Evolutionary conservation across 1,140 invertebrate species (phyloP).

Genomic region (Papilio xuthus): DNA sequence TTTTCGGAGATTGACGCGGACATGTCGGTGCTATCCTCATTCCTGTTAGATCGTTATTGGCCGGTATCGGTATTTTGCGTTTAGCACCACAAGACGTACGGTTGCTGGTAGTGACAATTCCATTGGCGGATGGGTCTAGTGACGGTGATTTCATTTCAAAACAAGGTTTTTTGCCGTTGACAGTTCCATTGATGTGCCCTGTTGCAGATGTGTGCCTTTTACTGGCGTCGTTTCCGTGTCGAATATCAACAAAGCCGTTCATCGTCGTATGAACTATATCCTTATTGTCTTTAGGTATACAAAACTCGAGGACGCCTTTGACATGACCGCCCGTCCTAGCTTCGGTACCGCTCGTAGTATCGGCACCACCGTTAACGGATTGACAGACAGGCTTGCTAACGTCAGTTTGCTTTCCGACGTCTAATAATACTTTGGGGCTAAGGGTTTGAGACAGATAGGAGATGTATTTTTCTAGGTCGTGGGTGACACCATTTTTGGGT

Average conservation of each 20-base stretch:
- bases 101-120: slow-evolving; percentile 48
- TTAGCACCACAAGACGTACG: slow-evolving; percentile 48
- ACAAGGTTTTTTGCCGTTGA: slow-evolving; percentile 61
- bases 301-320: slow-evolving; percentile 62
- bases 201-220: slow-evolving; percentile 56
- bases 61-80: slow-evolving; percentile 63
- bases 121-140: slow-evolving; percentile 74
- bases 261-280: slow-evolving; percentile 57
- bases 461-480: slow-evolving; percentile 78
- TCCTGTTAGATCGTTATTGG: slow-evolving; percentile 54
- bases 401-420: slow-evolving; percentile 68
- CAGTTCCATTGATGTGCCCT: slow-evolving; percentile 57
- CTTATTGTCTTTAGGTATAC: slow-evolving; percentile 60
- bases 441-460: slow-evolving; percentile 78
- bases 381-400: slow-evolving; percentile 46
- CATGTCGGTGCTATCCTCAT: slow-evolving; percentile 61
- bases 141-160: slow-evolving; percentile 52
- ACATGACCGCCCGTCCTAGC: slow-evolving; percentile 51
- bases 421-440: slow-evolving; percentile 75
- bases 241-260: slow-evolving; percentile 71
- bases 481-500: slow-evolving; percentile 72
- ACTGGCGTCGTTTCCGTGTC: slow-evolving; percentile 53
- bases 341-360: slow-evolving; percentile 54
- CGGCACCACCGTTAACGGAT: slow-evolving; percentile 43
- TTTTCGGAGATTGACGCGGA: slow-evolving; percentile 59